phyloP scores from a whole-genome alignment of 53 echinoderm and acorn worm genomes.

The Arbacia lixula region DNA sequence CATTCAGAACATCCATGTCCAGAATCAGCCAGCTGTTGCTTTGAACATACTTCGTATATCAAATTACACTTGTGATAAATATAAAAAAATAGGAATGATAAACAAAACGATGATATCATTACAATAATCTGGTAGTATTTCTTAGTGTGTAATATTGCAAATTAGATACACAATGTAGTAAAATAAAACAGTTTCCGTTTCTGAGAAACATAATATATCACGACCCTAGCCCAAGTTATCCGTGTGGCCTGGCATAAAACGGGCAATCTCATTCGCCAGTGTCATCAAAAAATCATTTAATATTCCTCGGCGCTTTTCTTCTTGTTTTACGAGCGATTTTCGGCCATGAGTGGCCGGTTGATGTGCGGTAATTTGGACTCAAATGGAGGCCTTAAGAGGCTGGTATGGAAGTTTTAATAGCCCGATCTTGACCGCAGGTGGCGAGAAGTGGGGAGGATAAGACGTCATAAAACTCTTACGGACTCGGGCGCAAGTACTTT shows the following conservation, averaged over 20 bases:
- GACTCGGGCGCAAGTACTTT: slow-evolving; percentile 1
- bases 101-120: too few species aligned
- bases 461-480: slow-evolving; percentile 18
- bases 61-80: too few species aligned
- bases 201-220: too few species aligned
- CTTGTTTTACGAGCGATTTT: slow-evolving; percentile 49
- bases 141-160: too few species aligned
- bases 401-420: slow-evolving; percentile 33
- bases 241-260: slow-evolving; percentile 32
- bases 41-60: too few species aligned
- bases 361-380: slow-evolving; percentile 39
- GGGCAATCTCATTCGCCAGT: slow-evolving; percentile 28
- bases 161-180: too few species aligned
- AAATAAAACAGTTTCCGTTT: too few species aligned
- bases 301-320: slow-evolving; percentile 42
- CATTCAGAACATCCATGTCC: too few species aligned
- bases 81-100: too few species aligned
- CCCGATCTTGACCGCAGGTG: slow-evolving; percentile 54
- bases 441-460: background rate
- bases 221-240: too few species aligned
- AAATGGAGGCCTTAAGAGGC: slow-evolving; percentile 39
- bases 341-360: slow-evolving; percentile 28
- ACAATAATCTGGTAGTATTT: too few species aligned
- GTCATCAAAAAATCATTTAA: slow-evolving; percentile 45
- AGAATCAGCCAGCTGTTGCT: too few species aligned